These are phyloP conservation scores for Cheilosia grossa DNA, from an alignment of 2,888 invertebrate genomes.

Conservation along the genomic window DNA sequence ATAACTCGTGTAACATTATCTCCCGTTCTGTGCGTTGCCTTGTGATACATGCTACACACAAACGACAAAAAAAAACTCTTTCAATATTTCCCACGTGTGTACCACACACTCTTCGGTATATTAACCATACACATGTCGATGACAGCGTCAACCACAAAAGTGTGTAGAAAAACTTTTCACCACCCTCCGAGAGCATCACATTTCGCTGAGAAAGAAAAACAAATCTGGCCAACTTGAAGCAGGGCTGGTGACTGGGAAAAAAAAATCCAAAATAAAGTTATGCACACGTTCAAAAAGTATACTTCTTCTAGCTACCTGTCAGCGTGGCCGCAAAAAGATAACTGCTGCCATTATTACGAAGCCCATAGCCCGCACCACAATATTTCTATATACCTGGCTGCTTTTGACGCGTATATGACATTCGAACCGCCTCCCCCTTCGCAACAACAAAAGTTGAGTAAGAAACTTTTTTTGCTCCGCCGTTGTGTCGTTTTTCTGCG, in stretches of 20 bases:
- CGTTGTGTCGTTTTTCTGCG: constrained; percentile 9
- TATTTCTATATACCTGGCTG: constrained; percentile 7
- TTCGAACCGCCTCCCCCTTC: not conserved
- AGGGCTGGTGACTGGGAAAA: not conserved
- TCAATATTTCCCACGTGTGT: constrained; percentile 32
- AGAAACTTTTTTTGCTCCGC: constrained; percentile 15
- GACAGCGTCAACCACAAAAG: constrained; percentile 43
- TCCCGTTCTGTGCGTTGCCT: not conserved
- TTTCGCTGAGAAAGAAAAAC: not conserved
- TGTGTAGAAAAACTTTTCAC: constrained; percentile 31
- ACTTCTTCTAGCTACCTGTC: constrained; percentile 31
- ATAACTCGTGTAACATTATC: not conserved
- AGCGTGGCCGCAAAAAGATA: constrained; percentile 49
- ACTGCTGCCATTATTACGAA: constrained; percentile 57
- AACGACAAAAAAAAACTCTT: not conserved
- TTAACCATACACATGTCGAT: constrained; percentile 55
- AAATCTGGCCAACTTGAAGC: constrained; percentile 6
- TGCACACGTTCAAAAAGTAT: not conserved
- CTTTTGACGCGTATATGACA: constrained; percentile 56
- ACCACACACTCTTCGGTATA: constrained; percentile 6
- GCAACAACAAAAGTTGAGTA: not conserved
- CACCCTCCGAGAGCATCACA: constrained; percentile 8
- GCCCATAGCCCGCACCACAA: constrained; percentile 2
- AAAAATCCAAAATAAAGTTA: not conserved
- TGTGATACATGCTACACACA: not conserved